Percentiles rank a stretch among this genome's conserved stretches.
Conservation (phyloP, 2,888 invertebrate species). For the Ecdyonurus torrentis region DNA sequence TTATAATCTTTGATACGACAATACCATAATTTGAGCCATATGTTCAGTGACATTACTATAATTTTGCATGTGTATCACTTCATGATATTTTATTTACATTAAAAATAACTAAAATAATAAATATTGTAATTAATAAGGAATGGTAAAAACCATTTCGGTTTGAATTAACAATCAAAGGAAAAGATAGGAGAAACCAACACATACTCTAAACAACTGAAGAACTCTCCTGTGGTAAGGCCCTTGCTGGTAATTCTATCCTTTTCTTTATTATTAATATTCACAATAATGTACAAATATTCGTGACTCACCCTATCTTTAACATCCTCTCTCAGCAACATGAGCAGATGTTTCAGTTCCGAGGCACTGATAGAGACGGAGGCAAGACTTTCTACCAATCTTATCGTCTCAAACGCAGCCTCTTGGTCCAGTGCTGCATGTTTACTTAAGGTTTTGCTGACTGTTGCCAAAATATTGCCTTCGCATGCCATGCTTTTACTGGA, state of each 20-base stretch:
- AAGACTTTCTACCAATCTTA: conserved; percentile 35
- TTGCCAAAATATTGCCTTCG: conserved; percentile 30
- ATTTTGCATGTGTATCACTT: too few relatives aligned
- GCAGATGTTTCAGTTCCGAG: conserved; percentile 36
- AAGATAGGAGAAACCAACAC: too few relatives aligned
- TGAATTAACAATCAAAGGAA: too few relatives aligned
- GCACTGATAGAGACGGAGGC: conserved; percentile 37
- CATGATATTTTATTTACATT: too few relatives aligned
- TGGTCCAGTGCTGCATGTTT: conserved; percentile 26
- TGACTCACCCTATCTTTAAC: conserved; percentile 22
- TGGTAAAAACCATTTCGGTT: too few relatives aligned
- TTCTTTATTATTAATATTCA: background rate
- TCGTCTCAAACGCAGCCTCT: conserved; percentile 31
- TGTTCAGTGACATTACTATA: too few relatives aligned
- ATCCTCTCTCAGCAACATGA: conserved; percentile 27
- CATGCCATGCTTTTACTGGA: conserved; percentile 36
- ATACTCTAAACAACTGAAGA: background rate
- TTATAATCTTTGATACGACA: too few relatives aligned
- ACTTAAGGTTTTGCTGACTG: conserved; percentile 28
- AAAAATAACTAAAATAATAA: too few relatives aligned
- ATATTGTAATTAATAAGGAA: too few relatives aligned
- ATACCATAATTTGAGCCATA: too few relatives aligned
- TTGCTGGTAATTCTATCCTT: background rate
- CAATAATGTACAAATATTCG: background rate
- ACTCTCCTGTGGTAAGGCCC: background rate